Base-by-base conservation (phyloP, 2,888 invertebrate species). In the Amblyjoppa fuscipennis region DNA sequence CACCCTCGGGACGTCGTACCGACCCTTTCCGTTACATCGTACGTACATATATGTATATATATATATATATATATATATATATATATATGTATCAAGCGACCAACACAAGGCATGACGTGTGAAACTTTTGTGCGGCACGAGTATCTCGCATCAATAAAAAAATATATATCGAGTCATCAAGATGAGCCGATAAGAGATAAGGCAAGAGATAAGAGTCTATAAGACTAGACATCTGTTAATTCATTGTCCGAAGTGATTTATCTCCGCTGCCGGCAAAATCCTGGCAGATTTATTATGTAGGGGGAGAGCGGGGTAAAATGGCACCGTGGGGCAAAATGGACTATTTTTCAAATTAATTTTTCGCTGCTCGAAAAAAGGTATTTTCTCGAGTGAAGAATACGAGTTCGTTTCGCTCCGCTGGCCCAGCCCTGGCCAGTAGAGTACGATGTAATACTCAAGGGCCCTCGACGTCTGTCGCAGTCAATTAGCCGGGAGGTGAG, bases 361-460 rank as follows among this genome's bases (percentile, higher is more conserved):
- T 13, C 45, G 3, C 13, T 45, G 13, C 0, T 45, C 2, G 0
- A 45, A 3, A 45, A 13, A 45, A 45, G 2, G 45, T 3, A 0
- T 45, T 45, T 45, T 45, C 3, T 13, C 45, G 13, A 45, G 45
- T 45, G 13, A 13, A 45, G 13, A 45, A 45, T 3, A 13, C 3
- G 13, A 13, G 45, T 13, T 13, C 13, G 13, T 45, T 13, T 45
- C 3, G 13, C 45, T 13, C 45, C 11, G 45, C 0, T 13, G 45
- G 3, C 13, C 13, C 13, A 45, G 9, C 41, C 0, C 9, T 41
- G 11, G 31, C 31, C 2, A 61, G n/a, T 20, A 56, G 61, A 9
- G 61, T 61, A 31, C 31, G 31, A n/a, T 16, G 61, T 61, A 61
- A 61, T 61, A n/a, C 61, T 11, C 13, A 7, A 61, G 61, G 34